Percentiles rank a stretch among this genome's conserved stretches.
Conservation (phyloP, 2,888 invertebrate species). For the Tribolium freemani region DNA sequence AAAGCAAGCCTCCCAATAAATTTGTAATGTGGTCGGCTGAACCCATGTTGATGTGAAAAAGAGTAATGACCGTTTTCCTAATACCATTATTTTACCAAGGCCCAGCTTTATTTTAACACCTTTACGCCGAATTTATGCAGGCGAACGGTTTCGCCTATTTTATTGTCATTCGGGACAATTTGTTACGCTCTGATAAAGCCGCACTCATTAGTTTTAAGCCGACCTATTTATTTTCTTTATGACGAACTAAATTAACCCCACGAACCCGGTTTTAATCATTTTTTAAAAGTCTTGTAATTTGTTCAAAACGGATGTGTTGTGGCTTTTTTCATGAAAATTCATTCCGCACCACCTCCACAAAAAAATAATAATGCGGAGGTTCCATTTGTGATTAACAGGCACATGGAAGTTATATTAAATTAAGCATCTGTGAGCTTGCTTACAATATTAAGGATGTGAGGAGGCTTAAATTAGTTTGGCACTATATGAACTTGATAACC, state of each 20-base stretch:
- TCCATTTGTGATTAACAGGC: background rate
- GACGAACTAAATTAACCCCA: background rate
- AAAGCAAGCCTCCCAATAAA: conserved; percentile 31
- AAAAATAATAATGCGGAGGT: background rate
- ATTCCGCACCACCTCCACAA: background rate
- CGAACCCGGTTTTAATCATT: background rate
- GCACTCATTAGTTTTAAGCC: background rate
- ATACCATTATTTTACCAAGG: conserved; percentile 23
- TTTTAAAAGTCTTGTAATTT: background rate
- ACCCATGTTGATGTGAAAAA: conserved; percentile 37
- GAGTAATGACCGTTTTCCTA: conserved; percentile 35
- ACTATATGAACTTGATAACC: conserved; percentile 1
- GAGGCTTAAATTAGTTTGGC: conserved; percentile 18
- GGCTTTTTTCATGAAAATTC: background rate
- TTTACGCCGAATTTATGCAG: conserved; percentile 21
- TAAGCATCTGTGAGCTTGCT: conserved; percentile 3
- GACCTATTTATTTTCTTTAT: background rate
- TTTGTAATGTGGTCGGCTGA: conserved; percentile 27
- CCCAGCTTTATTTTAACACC: conserved; percentile 30
- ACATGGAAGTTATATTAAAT: conserved; percentile 12
- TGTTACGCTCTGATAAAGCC: background rate
- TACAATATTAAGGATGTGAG: conserved; percentile 8
- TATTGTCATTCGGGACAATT: conserved; percentile 15
- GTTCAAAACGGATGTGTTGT: background rate
- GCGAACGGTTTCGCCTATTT: conserved; percentile 3